These are phyloP conservation scores for Heteromormyrus szaboi DNA, from an alignment of 2,797 vertebrate species.

Conservation along the genomic window DNA sequence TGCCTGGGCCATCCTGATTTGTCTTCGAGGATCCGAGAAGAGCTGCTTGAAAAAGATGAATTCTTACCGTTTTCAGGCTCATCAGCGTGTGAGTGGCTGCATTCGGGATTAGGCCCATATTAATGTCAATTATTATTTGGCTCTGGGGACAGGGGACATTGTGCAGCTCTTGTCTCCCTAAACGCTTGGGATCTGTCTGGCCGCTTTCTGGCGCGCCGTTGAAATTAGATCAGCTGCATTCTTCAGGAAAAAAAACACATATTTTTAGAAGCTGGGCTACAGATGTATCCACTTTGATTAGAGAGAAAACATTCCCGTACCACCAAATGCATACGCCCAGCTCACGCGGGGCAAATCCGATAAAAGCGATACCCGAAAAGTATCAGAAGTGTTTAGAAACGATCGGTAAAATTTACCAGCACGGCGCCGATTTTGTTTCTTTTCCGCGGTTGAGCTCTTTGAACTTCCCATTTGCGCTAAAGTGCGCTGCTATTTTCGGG, in stretches of 20 bases:
- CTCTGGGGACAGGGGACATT: not conserved
- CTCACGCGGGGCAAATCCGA: not conserved
- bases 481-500: not conserved
- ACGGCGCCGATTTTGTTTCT: not conserved
- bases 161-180: not conserved
- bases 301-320: slow-evolving; percentile 17
- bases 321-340: slow-evolving; percentile 11
- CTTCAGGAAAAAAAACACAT: slow-evolving; percentile 23
- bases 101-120: not conserved
- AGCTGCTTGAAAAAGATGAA: slow-evolving; percentile 67
- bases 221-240: slow-evolving; percentile 26
- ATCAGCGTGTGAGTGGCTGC: slow-evolving; percentile 70
- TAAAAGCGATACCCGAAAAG: not conserved
- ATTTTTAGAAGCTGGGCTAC: slow-evolving; percentile 33
- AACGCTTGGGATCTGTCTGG: not conserved
- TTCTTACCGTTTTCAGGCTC: slow-evolving; percentile 54
- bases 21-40: slow-evolving; percentile 61
- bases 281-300: slow-evolving; percentile 12
- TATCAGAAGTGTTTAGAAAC: not conserved
- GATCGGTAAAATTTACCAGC: not conserved
- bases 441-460: not conserved
- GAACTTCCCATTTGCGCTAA: not conserved
- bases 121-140: not conserved
- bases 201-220: not conserved
- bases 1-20: slow-evolving; percentile 77